Conservation (phyloP, 2,888 invertebrate genomes). For the Argyra leucocephala region DNA sequence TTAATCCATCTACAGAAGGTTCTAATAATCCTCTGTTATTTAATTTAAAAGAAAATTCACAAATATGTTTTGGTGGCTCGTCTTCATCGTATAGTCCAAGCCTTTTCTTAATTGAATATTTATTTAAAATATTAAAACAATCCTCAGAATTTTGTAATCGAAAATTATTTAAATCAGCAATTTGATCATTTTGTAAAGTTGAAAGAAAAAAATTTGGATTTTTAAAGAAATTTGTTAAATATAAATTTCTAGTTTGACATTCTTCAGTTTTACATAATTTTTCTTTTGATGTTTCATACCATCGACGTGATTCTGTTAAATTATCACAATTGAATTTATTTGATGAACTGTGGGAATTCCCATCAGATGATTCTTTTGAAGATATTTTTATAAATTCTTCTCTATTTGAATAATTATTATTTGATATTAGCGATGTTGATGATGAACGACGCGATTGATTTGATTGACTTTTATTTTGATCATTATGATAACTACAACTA, state of each 20-base stretch:
- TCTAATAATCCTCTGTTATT: background rate
- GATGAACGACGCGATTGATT: background rate
- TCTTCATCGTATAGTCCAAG: background rate
- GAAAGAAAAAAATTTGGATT: background rate
- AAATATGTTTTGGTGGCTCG: background rate
- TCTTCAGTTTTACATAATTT: background rate
- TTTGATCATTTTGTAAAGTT: background rate
- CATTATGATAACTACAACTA: background rate
- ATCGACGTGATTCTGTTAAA: background rate
- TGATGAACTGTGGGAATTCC: too few species aligned
- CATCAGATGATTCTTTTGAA: too few species aligned
- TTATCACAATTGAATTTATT: background rate
- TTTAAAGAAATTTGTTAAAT: background rate
- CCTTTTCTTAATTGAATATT: background rate
- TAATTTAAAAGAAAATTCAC: slow-evolving; percentile 2
- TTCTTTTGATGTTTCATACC: background rate
- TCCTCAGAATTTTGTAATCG: background rate
- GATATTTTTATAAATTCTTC: background rate
- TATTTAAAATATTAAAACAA: slow-evolving; percentile 10
- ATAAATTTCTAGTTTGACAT: background rate
- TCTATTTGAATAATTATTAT: background rate
- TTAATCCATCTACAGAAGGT: background rate
- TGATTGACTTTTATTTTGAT: background rate
- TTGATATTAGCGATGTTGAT: background rate
- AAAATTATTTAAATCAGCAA: slow-evolving; percentile 4